Percentiles rank a stretch among this genome's conserved stretches.
phyloP scores from a whole-genome alignment of 2,113 vertebrate genomes.

The Clarias batrachus region DNA sequence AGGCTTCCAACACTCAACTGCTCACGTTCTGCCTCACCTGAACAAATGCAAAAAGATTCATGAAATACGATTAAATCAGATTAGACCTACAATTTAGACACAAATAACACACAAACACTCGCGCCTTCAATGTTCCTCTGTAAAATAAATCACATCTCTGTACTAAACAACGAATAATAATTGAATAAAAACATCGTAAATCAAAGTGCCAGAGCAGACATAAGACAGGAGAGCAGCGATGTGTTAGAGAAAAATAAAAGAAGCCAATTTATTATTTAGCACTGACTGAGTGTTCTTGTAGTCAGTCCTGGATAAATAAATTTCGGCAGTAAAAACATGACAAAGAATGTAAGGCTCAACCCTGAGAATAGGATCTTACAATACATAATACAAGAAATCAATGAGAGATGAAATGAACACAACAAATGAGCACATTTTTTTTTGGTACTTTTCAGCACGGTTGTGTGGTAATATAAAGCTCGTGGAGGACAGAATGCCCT shows the following conservation, averaged over 20 bases:
- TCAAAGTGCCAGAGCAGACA: not conserved
- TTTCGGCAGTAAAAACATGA: slow-evolving; percentile 36
- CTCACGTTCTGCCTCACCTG: slow-evolving; percentile 10
- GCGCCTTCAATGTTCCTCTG: not conserved
- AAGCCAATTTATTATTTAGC: slow-evolving; percentile 48
- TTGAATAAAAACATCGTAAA: not conserved
- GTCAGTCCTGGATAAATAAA: slow-evolving; percentile 46
- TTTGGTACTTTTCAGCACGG: slow-evolving; percentile 31
- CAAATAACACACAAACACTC: not conserved
- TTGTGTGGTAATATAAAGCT: slow-evolving; percentile 28
- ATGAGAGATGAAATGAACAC: not conserved
- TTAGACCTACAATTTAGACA: not conserved
- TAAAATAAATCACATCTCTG: slow-evolving; percentile 3
- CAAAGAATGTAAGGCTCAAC: slow-evolving; percentile 61
- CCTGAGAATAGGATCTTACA: slow-evolving; percentile 70
- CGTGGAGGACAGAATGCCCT: not conserved
- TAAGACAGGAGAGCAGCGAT: slow-evolving; percentile 20
- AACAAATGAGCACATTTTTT: not conserved
- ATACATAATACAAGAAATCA: slow-evolving; percentile 27
- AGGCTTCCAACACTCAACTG: not conserved
- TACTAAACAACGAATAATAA: not conserved
- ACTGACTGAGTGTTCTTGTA: slow-evolving; percentile 27
- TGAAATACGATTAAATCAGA: not conserved
- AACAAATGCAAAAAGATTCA: not conserved
- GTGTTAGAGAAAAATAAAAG: slow-evolving; percentile 34